Evolutionary conservation across 2,113 vertebrate species (phyloP).

Genomic region (Tragulus kanchil): DNA sequence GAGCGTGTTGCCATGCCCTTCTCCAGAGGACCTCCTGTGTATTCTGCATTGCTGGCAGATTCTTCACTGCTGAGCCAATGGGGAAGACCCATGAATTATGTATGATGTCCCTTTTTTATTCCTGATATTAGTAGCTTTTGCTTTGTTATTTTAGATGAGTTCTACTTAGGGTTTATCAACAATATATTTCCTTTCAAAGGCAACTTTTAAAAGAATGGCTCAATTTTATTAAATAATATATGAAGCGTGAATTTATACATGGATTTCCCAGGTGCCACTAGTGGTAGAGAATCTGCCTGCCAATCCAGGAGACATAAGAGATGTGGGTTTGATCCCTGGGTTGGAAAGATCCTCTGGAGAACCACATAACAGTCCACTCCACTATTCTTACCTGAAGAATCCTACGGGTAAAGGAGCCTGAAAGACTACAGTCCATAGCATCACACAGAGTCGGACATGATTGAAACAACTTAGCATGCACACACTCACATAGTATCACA

Average conservation of each 20-base stretch:
- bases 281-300: neutral
- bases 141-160: neutral
- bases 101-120: neutral
- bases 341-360: neutral
- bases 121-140: neutral
- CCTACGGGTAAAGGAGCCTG: neutral
- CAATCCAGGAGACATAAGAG: neutral
- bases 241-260: neutral
- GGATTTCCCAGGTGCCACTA: neutral
- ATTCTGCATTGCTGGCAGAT: too few relatives aligned
- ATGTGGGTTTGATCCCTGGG: neutral
- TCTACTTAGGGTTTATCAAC: neutral
- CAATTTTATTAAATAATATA: slow-evolving; percentile 29
- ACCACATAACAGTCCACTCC: neutral
- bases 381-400: neutral
- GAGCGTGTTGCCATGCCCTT: too few relatives aligned
- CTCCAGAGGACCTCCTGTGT: too few relatives aligned
- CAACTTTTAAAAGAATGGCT: neutral
- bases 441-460: neutral
- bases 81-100: neutral
- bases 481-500: neutral
- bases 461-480: neutral
- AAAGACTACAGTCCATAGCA: neutral
- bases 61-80: too few relatives aligned
- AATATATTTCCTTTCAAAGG: neutral